Percentiles rank a stretch among this genome's conserved stretches.
Conservation (phyloP, 1,140 invertebrate genomes). For the Orchesella cincta region DNA sequence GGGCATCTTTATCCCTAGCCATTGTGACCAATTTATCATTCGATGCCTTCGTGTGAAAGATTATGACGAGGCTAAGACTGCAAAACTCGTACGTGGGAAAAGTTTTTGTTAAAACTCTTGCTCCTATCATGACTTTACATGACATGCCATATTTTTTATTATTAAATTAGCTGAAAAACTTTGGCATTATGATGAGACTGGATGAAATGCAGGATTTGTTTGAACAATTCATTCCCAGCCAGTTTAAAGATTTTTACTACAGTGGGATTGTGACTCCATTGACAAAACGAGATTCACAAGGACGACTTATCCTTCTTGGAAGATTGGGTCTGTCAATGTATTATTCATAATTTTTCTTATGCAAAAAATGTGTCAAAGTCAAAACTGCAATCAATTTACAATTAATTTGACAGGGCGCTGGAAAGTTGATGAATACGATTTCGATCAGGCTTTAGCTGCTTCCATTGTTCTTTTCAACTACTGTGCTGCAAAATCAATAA, state of each 20-base stretch:
- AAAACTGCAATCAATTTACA: background rate
- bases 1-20: background rate
- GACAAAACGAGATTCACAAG: background rate
- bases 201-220: background rate
- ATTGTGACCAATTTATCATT: conserved; percentile 16
- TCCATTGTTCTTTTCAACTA: conserved; percentile 4
- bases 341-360: background rate
- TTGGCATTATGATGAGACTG: background rate
- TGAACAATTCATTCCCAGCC: background rate
- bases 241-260: background rate
- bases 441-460: background rate
- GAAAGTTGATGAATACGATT: background rate
- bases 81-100: background rate
- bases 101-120: background rate
- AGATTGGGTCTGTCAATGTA: background rate
- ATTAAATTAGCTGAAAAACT: background rate
- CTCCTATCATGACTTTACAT: background rate
- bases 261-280: background rate
- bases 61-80: background rate
- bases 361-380: background rate
- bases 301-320: background rate
- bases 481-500: background rate
- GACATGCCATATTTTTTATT: background rate
- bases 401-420: background rate
- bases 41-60: background rate